Evolutionary conservation across 2,113 vertebrate species (phyloP), one percentile per base, ranked within the genome.

Genomic region (Porphyrio hochstetteri): DNA sequence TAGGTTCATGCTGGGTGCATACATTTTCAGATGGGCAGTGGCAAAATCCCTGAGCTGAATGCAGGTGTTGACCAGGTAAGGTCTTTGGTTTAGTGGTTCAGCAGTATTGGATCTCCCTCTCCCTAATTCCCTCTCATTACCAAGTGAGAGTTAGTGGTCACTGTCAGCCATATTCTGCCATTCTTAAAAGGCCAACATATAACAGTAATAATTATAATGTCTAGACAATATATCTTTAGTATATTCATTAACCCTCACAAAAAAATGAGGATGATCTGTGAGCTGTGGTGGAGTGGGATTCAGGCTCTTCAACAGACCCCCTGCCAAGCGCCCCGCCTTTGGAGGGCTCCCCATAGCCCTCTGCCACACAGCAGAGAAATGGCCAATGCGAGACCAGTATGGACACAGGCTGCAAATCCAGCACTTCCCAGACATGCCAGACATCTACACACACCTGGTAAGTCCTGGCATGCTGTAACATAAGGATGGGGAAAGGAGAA

Each of bases 371-470:
- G n/a, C 4, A 7, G 36, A 16, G 38, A 36, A 31, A 19, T 5
- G 44, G 31, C 27, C 55, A 13, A 28, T 35, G 74, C 5, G 6
- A 1, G 28, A 55, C 28, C 33, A 15, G 28, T 3, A 2, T 1
- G 8, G 24, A 21, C 28, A 21, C 14, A 7, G 18, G 56, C 31
- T 20, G 64, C 11, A 44, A 36, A 40, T 28, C 48, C 56, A 38
- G 27, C 3, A 7, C 57, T 63, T 18, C 29, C 38, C 10, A 2
- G 23, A 31, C 15, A 44, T 4, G 24, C 18, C 5, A n/a, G 19
- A 11, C 23, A 9, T 24, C 38, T 11, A 4, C n/a, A 15, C 19
- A 3, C 1, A 11, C 1, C 0, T 31, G 35, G 8, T 6, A 50
- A 25, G 20, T 15, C 48, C 9, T 28, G 29, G 48, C 35, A 10